These are phyloP conservation scores for Trogon surrucura DNA, from an alignment of 2,113 vertebrate species.

Conservation along the genomic window DNA sequence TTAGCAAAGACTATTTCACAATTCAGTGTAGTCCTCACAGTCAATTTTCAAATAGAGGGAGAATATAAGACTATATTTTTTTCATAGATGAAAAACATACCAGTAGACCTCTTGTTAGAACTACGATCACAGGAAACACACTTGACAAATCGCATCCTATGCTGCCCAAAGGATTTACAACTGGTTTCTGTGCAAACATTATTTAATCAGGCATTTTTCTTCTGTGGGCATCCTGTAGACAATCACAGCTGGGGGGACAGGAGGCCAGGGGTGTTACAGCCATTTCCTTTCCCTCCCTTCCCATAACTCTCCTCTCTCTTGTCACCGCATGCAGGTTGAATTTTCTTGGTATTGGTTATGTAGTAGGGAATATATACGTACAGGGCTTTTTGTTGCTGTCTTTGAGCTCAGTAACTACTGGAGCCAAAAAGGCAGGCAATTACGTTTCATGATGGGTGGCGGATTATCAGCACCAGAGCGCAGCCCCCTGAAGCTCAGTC, in stretches of 20 bases:
- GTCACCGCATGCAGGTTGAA: not conserved
- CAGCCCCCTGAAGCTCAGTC: not conserved
- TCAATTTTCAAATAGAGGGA: not conserved
- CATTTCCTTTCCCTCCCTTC: not conserved
- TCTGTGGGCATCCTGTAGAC: not conserved
- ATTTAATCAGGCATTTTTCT: not conserved
- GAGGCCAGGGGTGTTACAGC: not conserved
- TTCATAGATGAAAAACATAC: not conserved
- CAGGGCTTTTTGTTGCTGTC: not conserved
- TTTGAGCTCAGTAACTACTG: not conserved
- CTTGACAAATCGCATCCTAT: not conserved
- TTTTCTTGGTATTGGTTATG: not conserved
- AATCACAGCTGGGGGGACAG: not conserved
- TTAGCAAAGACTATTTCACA: slow-evolving; percentile 46
- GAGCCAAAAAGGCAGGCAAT: not conserved
- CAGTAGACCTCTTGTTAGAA: not conserved
- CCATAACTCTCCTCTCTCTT: not conserved
- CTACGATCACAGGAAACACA: not conserved
- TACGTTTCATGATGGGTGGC: not conserved
- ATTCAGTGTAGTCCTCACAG: not conserved
- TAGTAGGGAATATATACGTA: not conserved
- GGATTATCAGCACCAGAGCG: not conserved
- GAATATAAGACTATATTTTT: not conserved
- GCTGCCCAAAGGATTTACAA: not conserved
- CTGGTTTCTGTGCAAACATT: not conserved